Base-by-base conservation (phyloP, 2,888 invertebrate species). In the Antheraea assamensis region DNA sequence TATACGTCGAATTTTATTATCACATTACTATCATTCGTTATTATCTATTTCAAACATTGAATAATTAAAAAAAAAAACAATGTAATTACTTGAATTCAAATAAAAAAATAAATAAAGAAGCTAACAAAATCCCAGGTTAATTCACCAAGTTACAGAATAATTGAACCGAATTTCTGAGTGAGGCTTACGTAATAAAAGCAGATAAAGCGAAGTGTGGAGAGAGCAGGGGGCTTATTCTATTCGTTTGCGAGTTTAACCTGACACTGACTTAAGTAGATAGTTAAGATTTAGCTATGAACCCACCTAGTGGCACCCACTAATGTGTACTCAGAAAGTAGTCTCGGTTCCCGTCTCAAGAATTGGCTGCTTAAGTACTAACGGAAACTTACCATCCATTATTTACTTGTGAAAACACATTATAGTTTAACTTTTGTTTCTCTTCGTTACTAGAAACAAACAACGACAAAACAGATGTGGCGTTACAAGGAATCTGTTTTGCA, bases 331-430 rank as follows among this genome's bases (percentile, higher is more conserved):
- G 90, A 92, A 92, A 92, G 92, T 92, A 92, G 90, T 71, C 74
- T 89, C 85, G 88, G 83, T 86, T 87, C 87, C 88, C 85, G 88
- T 83, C 87, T 87, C 88, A 88, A 88, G 90, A 91, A 92, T 91
- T 90, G 90, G 91, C 90, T 86, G 86, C 90, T 90, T 91, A 91
- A 93, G 91, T 91, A 92, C 90, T 90, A 88, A 87, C 88, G 84
- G 86, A 90, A 92, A 93, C 92, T 92, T 90, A 86, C 88, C 87
- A 87, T 88, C 91, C 92, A 93, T 93, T 93, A 93, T 90, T 91
- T 92, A 89, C 90, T 92, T 89, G 87, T 85, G 85, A 85, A 88
- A 90, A 89, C 91, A 90, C 90, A 91, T 92, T 92, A 91, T 89
- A 91, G 88, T 90, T 90, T 82, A 90, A 92, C 92, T 93, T 92